Evolutionary conservation across 2,888 invertebrate genomes (phyloP).

Genomic region (Xestobium rufovillosum): DNA sequence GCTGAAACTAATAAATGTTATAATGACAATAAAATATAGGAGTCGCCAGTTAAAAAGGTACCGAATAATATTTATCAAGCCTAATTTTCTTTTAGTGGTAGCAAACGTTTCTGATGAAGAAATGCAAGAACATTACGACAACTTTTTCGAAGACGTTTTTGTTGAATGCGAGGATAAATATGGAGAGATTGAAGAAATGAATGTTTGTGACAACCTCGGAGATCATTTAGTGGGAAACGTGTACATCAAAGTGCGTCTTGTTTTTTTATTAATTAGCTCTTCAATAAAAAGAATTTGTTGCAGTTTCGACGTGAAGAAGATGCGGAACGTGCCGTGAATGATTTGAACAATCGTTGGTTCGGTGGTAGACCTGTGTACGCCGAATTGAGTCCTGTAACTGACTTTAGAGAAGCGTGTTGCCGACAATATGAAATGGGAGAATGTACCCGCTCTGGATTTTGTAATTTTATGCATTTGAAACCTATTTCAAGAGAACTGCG

Average conservation of each 20-base stretch:
- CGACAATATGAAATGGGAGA: conserved; percentile 99
- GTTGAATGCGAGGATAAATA: conserved; percentile 98
- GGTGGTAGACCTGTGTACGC: conserved; percentile 97
- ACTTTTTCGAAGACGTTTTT: conserved; percentile 99
- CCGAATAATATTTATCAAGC: conserved; percentile 5
- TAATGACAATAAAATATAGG: too few relatives aligned
- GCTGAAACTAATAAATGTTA: neutral
- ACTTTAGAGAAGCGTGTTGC: conserved; percentile 98
- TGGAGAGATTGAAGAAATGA: conserved; percentile 99
- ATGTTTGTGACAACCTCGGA: conserved; percentile 98
- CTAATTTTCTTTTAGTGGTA: conserved; percentile 53
- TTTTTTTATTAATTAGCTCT: too few relatives aligned
- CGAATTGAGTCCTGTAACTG: conserved; percentile 97
- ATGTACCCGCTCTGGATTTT: conserved; percentile 97
- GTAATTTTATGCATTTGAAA: conserved; percentile 99
- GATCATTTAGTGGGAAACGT: conserved; percentile 99
- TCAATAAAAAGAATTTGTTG: neutral
- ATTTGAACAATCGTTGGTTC: conserved; percentile 98
- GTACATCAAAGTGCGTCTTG: conserved; percentile 78
- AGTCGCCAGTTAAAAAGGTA: too few relatives aligned
- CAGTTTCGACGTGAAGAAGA: conserved; percentile 95
- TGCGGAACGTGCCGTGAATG: conserved; percentile 94
- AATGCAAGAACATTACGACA: conserved; percentile 99
- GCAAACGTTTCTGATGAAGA: conserved; percentile 95
- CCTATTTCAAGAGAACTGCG: conserved; percentile 93